These are phyloP conservation scores for Trichopria drosophilae DNA, from an alignment of 2,888 invertebrate genomes.

Conservation along the genomic window DNA sequence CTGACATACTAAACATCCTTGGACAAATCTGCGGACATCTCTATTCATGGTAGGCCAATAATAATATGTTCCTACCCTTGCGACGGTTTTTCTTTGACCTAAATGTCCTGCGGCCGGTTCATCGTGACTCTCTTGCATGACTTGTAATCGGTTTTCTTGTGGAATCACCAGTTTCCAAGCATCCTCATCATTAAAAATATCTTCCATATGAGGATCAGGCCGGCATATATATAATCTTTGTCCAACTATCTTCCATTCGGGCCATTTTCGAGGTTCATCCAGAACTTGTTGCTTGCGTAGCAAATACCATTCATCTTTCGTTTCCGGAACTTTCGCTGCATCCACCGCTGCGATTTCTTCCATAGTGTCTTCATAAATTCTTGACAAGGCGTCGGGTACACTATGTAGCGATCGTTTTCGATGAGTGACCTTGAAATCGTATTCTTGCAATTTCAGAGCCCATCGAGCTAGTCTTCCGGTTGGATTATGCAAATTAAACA, in stretches of 20 bases:
- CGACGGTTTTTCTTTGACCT: background rate
- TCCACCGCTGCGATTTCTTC: background rate
- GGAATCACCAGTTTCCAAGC: background rate
- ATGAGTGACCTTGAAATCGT: conserved; percentile 27
- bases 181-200: background rate
- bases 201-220: background rate
- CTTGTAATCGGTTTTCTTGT: background rate
- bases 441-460: conserved; percentile 33
- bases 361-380: conserved; percentile 9
- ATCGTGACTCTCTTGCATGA: background rate
- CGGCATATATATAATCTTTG: background rate
- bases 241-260: background rate
- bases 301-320: no score
- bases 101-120: background rate
- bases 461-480: conserved; percentile 32
- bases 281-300: no score
- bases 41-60: background rate
- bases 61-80: background rate
- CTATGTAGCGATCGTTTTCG: conserved; percentile 26
- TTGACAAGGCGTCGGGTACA: conserved; percentile 30
- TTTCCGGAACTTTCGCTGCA: background rate
- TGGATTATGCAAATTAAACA: conserved; percentile 31
- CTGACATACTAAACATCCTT: background rate
- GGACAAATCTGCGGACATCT: background rate
- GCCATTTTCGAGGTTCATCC: background rate